Evolutionary conservation across 1,140 invertebrate species (phyloP), one percentile per base, ranked within the genome.

Genomic region (Melitaea cinxia): DNA sequence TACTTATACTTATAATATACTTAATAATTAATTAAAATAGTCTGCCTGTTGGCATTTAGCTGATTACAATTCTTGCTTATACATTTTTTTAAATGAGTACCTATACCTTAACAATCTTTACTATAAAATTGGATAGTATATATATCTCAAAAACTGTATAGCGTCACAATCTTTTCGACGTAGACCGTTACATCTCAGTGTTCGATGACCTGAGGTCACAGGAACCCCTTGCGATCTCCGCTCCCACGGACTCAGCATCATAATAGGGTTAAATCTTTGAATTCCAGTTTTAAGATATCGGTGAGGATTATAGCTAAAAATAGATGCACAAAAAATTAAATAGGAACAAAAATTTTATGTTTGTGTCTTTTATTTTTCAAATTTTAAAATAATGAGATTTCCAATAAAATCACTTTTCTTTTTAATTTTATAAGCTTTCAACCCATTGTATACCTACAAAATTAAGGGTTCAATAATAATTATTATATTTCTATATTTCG

Each of bases 171-270:
- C n/a, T 10, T 30, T 26, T 21, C 23, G 7, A 47, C 2, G 17
- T 19, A 10, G 42, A 7, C 42, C 21, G 17, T 47, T 23, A 47
- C 21, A 14, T 60, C 57, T 52, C 49, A 54, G 47, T 23, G 54
- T 35, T 26, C 35, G 28, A 35, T 80, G 75, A 82, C 77, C 82
- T 72, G 6, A 72, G 83, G 83, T 81, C 81, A 75, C 55, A 65
- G 52, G 55, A 72, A 82, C 81, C 77, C 78, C 65, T 68, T 60
- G 69, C 49, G 73, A 76, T 83, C 80, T 62, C 65, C 53, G 75
- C 77, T 85, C 83, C 68, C 83, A 82, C 77, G 77, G 50, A 49
- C 59, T 55, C 73, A 78, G 75, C 73, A 78, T 77, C 73, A 68
- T 69, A 58, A 53, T 58, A 59, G 61, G 67, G 67, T 63, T 64